A percentile compares a stretch with the other conserved stretches of the same genome.
These are phyloP conservation scores for Rhinolophus ferrumequinum DNA, from an alignment of 2,113 vertebrate genomes.

Conservation along the genomic window DNA sequence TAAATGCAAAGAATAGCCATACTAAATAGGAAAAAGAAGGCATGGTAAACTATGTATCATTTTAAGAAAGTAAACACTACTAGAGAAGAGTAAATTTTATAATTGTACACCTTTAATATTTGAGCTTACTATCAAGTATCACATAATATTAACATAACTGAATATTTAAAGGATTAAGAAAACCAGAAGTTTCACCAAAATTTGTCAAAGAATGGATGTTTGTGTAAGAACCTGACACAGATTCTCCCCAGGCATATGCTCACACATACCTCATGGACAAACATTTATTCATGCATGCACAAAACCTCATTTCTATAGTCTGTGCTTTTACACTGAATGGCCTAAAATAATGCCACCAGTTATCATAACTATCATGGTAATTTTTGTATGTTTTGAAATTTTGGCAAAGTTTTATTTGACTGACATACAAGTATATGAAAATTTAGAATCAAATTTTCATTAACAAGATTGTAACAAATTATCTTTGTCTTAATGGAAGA, in stretches of 20 bases:
- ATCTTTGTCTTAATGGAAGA: not conserved
- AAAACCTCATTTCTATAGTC: not conserved
- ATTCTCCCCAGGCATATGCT: accelerated
- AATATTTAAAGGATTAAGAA: not conserved
- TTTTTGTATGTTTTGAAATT: not conserved
- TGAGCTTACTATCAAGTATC: not conserved
- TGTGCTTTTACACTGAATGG: not conserved
- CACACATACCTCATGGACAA: not conserved
- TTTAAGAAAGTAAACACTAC: not conserved
- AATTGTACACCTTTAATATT: not conserved
- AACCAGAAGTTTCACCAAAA: not conserved
- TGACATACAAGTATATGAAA: not conserved
- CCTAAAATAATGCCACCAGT: not conserved
- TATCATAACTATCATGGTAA: not conserved
- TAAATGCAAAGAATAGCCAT: not conserved
- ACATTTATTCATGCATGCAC: not conserved
- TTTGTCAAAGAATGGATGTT: not conserved
- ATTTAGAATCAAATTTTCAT: slow-evolving; percentile 21
- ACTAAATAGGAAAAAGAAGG: not conserved
- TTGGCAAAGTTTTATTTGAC: slow-evolving; percentile 7
- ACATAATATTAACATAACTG: not conserved
- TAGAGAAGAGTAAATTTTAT: not conserved
- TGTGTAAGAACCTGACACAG: not conserved
- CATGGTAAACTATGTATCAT: not conserved
- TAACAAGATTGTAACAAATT: not conserved